Evolutionary conservation across 2,888 invertebrate species (phyloP).

Genomic region (Chrysotoxum bicinctum): DNA sequence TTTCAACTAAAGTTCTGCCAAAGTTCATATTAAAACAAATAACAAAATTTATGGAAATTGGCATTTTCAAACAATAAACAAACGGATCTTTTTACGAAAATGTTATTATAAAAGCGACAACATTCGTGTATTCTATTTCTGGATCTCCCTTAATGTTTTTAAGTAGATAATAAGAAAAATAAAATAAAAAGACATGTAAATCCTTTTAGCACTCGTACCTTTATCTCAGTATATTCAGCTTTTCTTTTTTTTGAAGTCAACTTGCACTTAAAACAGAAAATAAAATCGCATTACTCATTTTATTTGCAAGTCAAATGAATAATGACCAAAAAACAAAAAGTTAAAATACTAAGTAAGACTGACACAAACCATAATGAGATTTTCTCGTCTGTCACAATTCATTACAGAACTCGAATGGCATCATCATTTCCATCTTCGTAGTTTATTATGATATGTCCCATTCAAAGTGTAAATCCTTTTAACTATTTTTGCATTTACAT

Average conservation of each 20-base stretch:
- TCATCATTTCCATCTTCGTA: conserved; percentile 4
- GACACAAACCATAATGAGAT: conserved; percentile 29
- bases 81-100: no score
- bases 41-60: no score
- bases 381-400: conserved; percentile 21
- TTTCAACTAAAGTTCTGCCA: no score
- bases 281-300: neutral
- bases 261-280: neutral
- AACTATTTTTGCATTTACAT: conserved; percentile 1
- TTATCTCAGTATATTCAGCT: no score
- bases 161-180: neutral
- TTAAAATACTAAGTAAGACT: neutral
- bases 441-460: neutral
- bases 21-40: no score
- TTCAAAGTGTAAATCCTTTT: conserved; percentile 36
- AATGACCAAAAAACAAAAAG: neutral
- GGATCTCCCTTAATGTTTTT: neutral
- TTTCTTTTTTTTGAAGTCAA: neutral
- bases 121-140: neutral
- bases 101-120: no score
- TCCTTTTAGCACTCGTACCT: conserved; percentile 1
- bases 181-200: neutral
- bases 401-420: conserved; percentile 1
- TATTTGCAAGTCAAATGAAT: conserved; percentile 8
- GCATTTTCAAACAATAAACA: no score